These are phyloP conservation scores for Callaeas wilsoni DNA, from an alignment of 2,113 vertebrate species.

Conservation along the genomic window DNA sequence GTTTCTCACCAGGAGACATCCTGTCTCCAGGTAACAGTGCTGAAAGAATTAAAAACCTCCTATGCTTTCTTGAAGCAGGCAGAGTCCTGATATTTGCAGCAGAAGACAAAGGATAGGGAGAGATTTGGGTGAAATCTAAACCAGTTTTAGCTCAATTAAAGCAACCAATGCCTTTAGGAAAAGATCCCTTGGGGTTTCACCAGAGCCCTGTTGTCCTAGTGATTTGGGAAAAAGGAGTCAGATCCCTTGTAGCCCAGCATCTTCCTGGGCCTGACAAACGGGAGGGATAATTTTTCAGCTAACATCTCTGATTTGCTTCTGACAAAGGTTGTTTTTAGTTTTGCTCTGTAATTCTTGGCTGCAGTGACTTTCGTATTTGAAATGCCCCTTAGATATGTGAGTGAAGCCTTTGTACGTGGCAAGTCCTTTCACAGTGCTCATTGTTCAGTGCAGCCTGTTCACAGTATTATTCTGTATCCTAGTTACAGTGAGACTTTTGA, in stretches of 20 bases:
- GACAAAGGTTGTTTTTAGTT: background rate
- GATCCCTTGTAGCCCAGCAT: rapidly evolving
- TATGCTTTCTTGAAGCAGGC: background rate
- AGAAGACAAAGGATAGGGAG: background rate
- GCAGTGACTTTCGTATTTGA: background rate
- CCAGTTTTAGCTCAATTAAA: background rate
- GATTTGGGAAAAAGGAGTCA: background rate
- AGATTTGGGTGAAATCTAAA: background rate
- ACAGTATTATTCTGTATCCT: background rate
- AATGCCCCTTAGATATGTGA: background rate
- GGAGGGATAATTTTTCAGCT: background rate
- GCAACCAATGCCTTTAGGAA: background rate
- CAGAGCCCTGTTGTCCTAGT: background rate
- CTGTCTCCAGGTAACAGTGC: background rate
- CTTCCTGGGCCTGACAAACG: background rate
- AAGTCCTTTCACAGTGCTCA: background rate
- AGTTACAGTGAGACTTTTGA: background rate
- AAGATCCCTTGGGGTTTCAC: background rate
- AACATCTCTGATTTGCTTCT: background rate
- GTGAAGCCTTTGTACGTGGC: background rate
- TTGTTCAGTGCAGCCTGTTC: background rate
- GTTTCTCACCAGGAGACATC: background rate
- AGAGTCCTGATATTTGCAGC: background rate
- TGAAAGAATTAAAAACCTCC: background rate
- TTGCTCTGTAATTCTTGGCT: background rate